Conservation (phyloP, 2,888 invertebrate genomes). For the Cerastoderma edule region DNA sequence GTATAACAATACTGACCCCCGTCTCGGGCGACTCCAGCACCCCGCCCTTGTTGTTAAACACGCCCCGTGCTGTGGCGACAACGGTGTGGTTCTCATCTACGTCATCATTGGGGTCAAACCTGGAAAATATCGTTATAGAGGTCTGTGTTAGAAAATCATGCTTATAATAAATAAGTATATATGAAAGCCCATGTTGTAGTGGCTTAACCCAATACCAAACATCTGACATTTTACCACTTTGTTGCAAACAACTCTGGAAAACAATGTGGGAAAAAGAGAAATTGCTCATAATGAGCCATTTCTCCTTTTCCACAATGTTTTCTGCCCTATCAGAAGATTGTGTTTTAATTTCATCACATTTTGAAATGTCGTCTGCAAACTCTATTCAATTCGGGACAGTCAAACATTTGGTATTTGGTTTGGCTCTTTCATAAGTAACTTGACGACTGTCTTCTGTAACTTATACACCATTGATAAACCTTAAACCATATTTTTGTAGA, state of each 20-base stretch:
- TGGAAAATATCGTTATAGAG: slow-evolving; percentile 32
- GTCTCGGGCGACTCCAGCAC: slow-evolving; percentile 93
- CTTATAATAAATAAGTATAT: no score
- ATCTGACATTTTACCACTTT: neutral
- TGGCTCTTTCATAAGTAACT: no score
- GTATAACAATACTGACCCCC: slow-evolving; percentile 95
- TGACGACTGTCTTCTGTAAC: no score
- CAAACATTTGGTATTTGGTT: no score
- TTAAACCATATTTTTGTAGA: no score
- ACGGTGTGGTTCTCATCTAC: slow-evolving; percentile 79
- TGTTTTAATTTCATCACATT: no score
- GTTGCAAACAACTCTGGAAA: neutral
- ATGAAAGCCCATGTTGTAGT: no score
- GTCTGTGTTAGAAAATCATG: neutral
- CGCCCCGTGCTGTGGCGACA: slow-evolving; percentile 82
- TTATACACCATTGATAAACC: no score
- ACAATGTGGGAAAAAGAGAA: neutral
- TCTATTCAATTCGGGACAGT: no score
- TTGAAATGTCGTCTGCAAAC: no score
- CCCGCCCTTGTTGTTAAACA: slow-evolving; percentile 86
- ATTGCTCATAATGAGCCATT: slow-evolving; percentile 5
- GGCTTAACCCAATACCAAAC: neutral
- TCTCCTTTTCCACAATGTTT: slow-evolving; percentile 17
- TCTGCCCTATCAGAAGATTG: neutral
- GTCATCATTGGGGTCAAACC: slow-evolving; percentile 64